Evolutionary conservation across 2,113 vertebrate genomes (phyloP).

Genomic region (Cololabis saira): DNA sequence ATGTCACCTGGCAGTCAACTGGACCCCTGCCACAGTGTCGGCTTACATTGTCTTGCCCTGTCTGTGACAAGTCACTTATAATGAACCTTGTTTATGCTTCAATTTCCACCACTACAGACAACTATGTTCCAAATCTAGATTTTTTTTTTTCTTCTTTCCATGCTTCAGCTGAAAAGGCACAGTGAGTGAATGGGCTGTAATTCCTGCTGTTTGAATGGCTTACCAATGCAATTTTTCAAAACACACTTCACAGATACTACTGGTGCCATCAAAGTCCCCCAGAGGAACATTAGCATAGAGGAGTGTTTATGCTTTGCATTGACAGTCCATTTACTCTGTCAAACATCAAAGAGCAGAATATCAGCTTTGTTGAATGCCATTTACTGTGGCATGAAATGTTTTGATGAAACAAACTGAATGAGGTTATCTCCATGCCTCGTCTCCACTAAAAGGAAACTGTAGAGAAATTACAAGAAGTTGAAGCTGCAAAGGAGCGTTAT

Average conservation of each 20-base stretch:
- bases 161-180: slow-evolving; percentile 34
- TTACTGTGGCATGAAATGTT: slow-evolving; percentile 58
- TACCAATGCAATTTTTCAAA: slow-evolving; percentile 74
- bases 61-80: slow-evolving; percentile 54
- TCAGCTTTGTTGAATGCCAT: slow-evolving; percentile 68
- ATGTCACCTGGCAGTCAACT: slow-evolving; percentile 74
- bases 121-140: slow-evolving; percentile 41
- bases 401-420: slow-evolving; percentile 52
- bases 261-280: slow-evolving; percentile 72
- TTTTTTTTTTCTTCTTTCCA: background rate
- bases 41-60: slow-evolving; percentile 33
- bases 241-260: slow-evolving; percentile 70
- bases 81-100: slow-evolving; percentile 45
- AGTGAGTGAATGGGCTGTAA: slow-evolving; percentile 56
- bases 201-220: slow-evolving; percentile 69
- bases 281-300: slow-evolving; percentile 70
- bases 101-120: slow-evolving; percentile 31
- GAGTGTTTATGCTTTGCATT: slow-evolving; percentile 74
- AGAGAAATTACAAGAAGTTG: slow-evolving; percentile 6
- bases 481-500: slow-evolving; percentile 29
- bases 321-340: slow-evolving; percentile 78
- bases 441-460: slow-evolving; percentile 23
- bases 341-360: slow-evolving; percentile 72
- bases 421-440: slow-evolving; percentile 38
- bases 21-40: slow-evolving; percentile 51